Conservation (phyloP, 2,797 vertebrate species). For the Craterocephalus amniculus region DNA sequence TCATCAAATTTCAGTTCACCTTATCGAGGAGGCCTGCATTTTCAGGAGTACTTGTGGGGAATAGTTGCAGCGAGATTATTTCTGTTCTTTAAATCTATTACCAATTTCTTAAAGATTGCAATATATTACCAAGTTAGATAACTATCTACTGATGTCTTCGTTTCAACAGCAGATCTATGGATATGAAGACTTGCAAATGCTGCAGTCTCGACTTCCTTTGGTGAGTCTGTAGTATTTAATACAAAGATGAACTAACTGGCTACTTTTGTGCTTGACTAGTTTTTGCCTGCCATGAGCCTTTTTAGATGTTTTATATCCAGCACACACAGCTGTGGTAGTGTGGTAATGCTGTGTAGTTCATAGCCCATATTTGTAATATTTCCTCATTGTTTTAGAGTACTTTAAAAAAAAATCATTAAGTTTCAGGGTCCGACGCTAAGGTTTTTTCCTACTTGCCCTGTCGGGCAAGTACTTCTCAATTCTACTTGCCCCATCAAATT, state of each 20-base stretch:
- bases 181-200: slow-evolving; percentile 97
- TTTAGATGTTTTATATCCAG: neutral
- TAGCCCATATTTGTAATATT: no score
- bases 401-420: no score
- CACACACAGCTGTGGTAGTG: neutral
- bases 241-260: neutral
- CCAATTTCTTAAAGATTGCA: neutral
- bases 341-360: no score
- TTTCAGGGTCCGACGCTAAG: no score
- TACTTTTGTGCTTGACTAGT: neutral
- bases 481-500: no score
- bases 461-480: no score
- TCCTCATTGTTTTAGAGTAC: no score
- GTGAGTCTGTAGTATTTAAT: slow-evolving; percentile 77
- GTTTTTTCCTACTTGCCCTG: no score
- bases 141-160: slow-evolving; percentile 12
- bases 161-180: slow-evolving; percentile 92
- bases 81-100: neutral
- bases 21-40: no score
- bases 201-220: slow-evolving; percentile 95
- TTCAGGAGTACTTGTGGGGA: neutral
- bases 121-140: neutral
- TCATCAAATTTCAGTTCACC: no score
- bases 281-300: neutral
- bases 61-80: neutral